Percentiles rank a stretch among this genome's conserved stretches.
Evolutionary conservation across 1,140 invertebrate genomes (phyloP).

Genomic region (Drosophila trapezifrons): DNA sequence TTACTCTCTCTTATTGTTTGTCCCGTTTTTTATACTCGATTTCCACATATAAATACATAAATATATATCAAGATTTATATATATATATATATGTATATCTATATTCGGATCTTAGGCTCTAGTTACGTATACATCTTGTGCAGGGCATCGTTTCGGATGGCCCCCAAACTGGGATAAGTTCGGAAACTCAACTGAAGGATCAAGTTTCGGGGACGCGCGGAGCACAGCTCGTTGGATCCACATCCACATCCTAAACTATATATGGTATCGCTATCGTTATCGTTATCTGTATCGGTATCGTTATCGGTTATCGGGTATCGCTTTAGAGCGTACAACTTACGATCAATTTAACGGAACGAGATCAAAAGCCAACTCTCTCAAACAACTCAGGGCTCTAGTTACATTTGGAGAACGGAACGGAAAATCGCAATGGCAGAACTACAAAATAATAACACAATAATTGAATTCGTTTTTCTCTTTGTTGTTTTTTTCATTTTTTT

Average conservation of each 20-base stretch:
- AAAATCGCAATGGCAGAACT: constrained; percentile 40
- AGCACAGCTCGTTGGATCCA: constrained; percentile 64
- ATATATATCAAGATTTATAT: constrained; percentile 54
- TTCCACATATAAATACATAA: constrained; percentile 67
- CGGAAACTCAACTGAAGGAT: constrained; percentile 61
- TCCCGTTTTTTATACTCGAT: constrained; percentile 64
- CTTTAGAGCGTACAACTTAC: constrained; percentile 54
- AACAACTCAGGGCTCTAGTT: constrained; percentile 43
- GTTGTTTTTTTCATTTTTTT: constrained; percentile 42
- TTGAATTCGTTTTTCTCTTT: constrained; percentile 49
- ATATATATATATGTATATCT: constrained; percentile 44
- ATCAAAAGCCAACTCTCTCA: constrained; percentile 69
- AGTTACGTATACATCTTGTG: constrained; percentile 84
- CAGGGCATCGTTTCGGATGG: constrained; percentile 64
- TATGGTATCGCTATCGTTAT: constrained; percentile 50
- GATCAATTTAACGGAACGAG: constrained; percentile 79
- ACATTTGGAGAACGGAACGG: constrained; percentile 30
- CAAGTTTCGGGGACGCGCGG: constrained; percentile 26
- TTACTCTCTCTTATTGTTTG: constrained; percentile 68
- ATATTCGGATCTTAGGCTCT: constrained; percentile 73
- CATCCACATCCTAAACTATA: constrained; percentile 40
- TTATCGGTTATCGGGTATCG: constrained; percentile 24
- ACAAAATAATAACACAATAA: constrained; percentile 78
- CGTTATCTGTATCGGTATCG: constrained; percentile 35
- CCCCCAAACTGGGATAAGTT: constrained; percentile 46